Conservation (phyloP, 2,113 vertebrate genomes). For the Picathartes gymnocephalus region DNA sequence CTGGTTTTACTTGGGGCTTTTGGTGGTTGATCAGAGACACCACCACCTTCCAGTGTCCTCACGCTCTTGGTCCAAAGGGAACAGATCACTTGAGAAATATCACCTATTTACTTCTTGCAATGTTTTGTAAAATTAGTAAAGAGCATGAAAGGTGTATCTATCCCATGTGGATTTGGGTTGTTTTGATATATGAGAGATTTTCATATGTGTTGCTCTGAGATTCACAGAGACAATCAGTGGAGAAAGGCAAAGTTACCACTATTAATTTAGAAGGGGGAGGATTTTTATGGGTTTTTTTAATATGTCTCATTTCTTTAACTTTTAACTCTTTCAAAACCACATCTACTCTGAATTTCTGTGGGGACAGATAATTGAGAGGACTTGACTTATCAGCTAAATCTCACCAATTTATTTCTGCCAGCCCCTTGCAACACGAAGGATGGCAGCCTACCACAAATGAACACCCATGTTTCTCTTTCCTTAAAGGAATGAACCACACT, state of each 20-base stretch:
- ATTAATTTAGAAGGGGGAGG: neutral
- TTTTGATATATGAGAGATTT: neutral
- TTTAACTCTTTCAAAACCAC: neutral
- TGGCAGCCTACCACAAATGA: neutral
- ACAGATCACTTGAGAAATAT: neutral
- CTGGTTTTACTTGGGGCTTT: neutral
- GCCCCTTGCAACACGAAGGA: neutral
- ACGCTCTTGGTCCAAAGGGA: neutral
- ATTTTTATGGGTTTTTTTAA: rapidly evolving
- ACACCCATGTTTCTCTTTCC: neutral
- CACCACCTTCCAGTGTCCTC: neutral
- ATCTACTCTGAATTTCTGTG: neutral
- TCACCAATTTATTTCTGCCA: neutral
- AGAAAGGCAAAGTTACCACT: neutral
- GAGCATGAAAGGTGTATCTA: neutral
- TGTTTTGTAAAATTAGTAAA: neutral
- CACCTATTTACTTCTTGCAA: neutral
- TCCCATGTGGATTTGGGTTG: neutral
- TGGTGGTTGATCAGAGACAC: neutral
- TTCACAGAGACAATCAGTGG: neutral
- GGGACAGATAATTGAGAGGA: neutral
- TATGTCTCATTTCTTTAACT: neutral
- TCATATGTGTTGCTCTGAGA: neutral
- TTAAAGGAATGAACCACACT: neutral
- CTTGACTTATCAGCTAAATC: neutral